Base-by-base conservation (phyloP, 1,140 invertebrate species). In the Daktulosphaira vitifoliae region DNA sequence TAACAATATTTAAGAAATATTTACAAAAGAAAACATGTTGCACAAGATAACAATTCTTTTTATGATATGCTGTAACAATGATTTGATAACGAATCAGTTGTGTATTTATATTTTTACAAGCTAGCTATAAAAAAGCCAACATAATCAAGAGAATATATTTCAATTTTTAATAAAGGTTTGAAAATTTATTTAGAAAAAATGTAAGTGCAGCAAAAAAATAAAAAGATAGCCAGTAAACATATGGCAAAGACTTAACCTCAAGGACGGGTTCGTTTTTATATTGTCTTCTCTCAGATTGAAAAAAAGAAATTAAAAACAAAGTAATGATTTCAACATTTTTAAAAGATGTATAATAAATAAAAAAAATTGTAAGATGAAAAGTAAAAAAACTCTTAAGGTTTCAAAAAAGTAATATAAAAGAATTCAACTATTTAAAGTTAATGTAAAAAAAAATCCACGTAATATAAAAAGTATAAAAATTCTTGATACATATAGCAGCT, bases 191-290 rank as follows among this genome's bases (percentile, higher is more conserved):
- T 46, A 48, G 42, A 33, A 62, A 29, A 9, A 48, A 62, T 38
- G 39, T 20, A 46, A 38, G 42, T 46, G 16, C 42, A 18, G 22
- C n/a, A 9, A 6, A 16, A 3, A n/a, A 56, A 42, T 13, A 23
- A 18, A 16, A n/a, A 16, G 38, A 56, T 3, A n/a, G n/a, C n/a
- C n/a, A n/a, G n/a, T n/a, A 53, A 53, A 25, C 16, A 42, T n/a
- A 6, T 38, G 39, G 54, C 54, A 26, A 39, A 62, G n/a, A 48
- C 26, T 46, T 62, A 62, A 46, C 11, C 42, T 62, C 16, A 15
- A 62, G 56, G 42, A 62, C 56, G 56, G 53, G 56, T 26, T 46
- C n/a, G 25, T 62, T 62, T 48, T 16, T 62, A 48, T 59, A 62
- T 62, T 62, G 56, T 62, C 56, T 44, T 46, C 18, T 46, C 25